A percentile compares a stretch with the other conserved stretches of the same genome.
Evolutionary conservation across 2,888 invertebrate genomes (phyloP).

Genomic region (Acanthosepion esculentum): DNA sequence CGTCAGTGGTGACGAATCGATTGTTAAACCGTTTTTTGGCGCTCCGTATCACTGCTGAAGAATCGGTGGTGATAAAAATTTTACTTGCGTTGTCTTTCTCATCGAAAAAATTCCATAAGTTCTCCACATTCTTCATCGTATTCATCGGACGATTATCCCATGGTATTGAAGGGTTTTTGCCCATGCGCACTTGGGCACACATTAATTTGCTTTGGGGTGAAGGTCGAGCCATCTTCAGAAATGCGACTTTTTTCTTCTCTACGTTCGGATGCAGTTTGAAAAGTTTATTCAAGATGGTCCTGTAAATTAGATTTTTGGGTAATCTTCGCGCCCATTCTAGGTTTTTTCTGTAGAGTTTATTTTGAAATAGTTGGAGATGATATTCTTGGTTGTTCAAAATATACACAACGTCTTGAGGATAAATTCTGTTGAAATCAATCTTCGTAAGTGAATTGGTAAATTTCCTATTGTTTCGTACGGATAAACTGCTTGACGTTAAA

Average conservation of each 20-base stretch:
- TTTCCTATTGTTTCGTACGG: background rate
- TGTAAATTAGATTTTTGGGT: background rate
- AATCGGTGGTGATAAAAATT: slow-evolving; percentile 44
- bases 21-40: background rate
- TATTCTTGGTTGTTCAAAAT: background rate
- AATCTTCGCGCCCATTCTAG: background rate
- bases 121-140: background rate
- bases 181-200: slow-evolving; percentile 35
- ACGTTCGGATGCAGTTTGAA: slow-evolving; percentile 23
- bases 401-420: slow-evolving; percentile 37
- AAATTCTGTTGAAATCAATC: background rate
- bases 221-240: background rate
- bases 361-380: background rate
- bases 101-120: background rate
- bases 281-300: background rate
- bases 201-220: background rate
- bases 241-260: background rate
- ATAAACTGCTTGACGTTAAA: background rate
- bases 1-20: slow-evolving; percentile 49
- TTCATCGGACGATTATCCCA: slow-evolving; percentile 5
- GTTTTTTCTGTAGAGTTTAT: background rate
- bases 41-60: background rate
- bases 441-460: background rate
- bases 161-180: background rate
- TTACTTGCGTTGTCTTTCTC: background rate